Evolutionary conservation across 23 tunicate species (phyloP), one percentile per base, ranked within the genome.

Genomic region (Trididemnum clinides): DNA sequence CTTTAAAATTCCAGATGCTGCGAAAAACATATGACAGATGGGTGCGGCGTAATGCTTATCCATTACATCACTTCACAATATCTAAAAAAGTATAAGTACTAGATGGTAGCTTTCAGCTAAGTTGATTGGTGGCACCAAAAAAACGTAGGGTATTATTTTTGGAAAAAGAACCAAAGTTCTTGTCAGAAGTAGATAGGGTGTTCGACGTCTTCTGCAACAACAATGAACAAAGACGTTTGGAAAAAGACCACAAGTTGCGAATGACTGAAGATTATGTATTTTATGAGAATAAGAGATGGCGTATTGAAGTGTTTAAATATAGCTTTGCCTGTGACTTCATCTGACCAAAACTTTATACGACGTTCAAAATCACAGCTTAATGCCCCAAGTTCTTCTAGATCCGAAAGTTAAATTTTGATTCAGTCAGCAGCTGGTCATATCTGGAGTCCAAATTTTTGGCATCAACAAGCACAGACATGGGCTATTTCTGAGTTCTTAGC

Each of bases 251-350:
- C 29, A 28, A 28, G 22, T 50, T 79, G 71, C 33, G 78, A 33
- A 79, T 79, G 84, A 33, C 84, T 22, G 76, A 79, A 7, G 84
- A 79, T 62, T 79, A 58, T 58, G 34, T 18, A 20, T 50, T 79
- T 79, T 79, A 79, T 58, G 34, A 79, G 7, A 78, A 79, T 50
- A 78, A 79, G 29, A 79, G 21, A 58, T 10, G 34, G 70, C 2
- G 33, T 28, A 4, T 78, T 2, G 62, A 50, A 29, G 23, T 62
- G 84, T 50, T 25, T 79, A 36, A 34, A 28, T 79, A 35, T 30
- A 5, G 75, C n/a, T 28, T 6, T 69, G 6, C 75, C 75, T 69
- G 5, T 69, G 36, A 33, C 36, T 28, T 27, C n/a, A n/a, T n/a
- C n/a, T n/a, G n/a, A n/a, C n/a, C n/a, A n/a, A n/a, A n/a, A n/a